Percentiles rank a stretch among this genome's conserved stretches.
Evolutionary conservation across 2,888 invertebrate genomes (phyloP).

Genomic region (Coelopa pilipes): DNA sequence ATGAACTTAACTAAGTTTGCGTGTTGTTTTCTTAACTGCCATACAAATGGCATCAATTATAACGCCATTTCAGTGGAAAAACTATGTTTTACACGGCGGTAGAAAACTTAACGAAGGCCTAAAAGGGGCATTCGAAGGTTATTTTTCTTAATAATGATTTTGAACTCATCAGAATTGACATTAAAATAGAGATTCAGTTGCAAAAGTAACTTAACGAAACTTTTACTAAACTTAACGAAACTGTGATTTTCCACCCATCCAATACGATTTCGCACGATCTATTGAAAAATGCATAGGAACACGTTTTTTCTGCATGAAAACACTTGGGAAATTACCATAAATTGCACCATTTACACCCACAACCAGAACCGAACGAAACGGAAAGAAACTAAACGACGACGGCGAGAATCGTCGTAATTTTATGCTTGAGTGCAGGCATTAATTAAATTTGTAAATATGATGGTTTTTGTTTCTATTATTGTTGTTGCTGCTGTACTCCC

Average conservation of each 20-base stretch:
- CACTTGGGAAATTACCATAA: slow-evolving; percentile 9
- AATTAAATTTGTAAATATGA: slow-evolving; percentile 15
- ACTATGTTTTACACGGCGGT: not conserved
- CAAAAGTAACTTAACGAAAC: not conserved
- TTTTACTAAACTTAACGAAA: slow-evolving; percentile 5
- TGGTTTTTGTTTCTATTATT: slow-evolving; percentile 1
- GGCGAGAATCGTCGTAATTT: not conserved
- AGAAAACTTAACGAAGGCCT: not conserved
- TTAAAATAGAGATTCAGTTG: not conserved
- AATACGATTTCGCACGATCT: not conserved
- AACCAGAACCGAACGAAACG: not conserved
- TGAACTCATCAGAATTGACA: not conserved
- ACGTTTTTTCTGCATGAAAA: not conserved
- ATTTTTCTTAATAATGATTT: not conserved
- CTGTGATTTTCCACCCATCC: not conserved
- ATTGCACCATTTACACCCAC: slow-evolving; percentile 32
- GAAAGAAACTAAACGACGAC: not conserved
- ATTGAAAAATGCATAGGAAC: slow-evolving; percentile 2
- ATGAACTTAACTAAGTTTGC: not conserved
- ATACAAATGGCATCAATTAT: not conserved
- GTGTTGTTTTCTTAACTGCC: not conserved
- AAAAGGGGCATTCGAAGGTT: not conserved
- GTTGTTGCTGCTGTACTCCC: not conserved
- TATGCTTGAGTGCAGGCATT: slow-evolving; percentile 21
- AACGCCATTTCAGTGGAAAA: not conserved